Evolutionary conservation across 2,113 vertebrate species (phyloP), one percentile per base, ranked within the genome.

Genomic region (Elanoides forficatus): DNA sequence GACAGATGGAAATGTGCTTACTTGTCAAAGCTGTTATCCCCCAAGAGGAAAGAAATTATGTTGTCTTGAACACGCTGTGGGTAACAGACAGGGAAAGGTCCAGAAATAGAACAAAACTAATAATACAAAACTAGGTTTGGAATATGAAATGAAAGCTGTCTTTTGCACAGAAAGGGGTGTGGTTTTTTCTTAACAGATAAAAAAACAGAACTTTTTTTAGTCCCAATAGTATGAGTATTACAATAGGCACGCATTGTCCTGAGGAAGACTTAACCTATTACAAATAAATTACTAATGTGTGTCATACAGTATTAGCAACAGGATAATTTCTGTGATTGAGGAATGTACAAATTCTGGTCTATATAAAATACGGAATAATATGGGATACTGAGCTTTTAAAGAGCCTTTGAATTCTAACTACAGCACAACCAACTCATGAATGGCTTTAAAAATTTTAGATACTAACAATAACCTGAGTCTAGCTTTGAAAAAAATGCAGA

Each of bases 31-130:
- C 90, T 80, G 81, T 72, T 85, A 79, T 70, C 45, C 58, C 70
- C 43, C 40, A 73, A 60, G 58, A 94, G 70, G 52, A 90, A 91
- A 45, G 40, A 91, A 87, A 94, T 94, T 84, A 81, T 34, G 27
- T 40, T 89, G 73, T 84, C 93, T 94, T 72, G 25, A 96, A 84
- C 4, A 8, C 1, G 6, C 78, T 52, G 38, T 20, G 40, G 40
- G 70, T 75, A 87, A 79, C 26, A 92, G 89, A 78, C 42, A 95
- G 38, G 68, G 34, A 79, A 82, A 73, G 11, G 38, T 81, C 67
- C 82, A 90, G 78, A 96, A 95, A 94, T 45, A 90, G 48, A 92
- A 90, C 23, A 85, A 48, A 91, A 91, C 40, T 74, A 96, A 15
- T 86, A 90, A 94, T 76, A 72, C 30, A 91, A 88, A 52, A 75